Base-by-base conservation (phyloP, 2,797 vertebrate genomes). In the Crocodylus rhombifer region DNA sequence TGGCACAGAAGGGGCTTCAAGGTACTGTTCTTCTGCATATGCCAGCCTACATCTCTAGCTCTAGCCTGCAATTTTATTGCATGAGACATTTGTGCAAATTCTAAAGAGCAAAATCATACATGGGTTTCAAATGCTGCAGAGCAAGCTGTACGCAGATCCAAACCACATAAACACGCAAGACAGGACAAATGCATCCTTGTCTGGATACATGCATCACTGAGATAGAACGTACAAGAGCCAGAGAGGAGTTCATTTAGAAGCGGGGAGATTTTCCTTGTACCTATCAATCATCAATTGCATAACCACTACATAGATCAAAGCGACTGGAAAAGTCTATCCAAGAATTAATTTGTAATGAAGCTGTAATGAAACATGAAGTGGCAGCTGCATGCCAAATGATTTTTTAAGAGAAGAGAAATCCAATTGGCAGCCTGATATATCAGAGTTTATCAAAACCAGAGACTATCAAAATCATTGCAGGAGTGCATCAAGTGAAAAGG, bases 111-210 rank as follows among this genome's bases (percentile, higher is more conserved):
- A 42, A n/a, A 30, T 20, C 57, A 58, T 0, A 0, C 55, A n/a
- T 73, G 21, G 14, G 60, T 13, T 73, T n/a, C 20, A 74, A 80
- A 14, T 60, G 20, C 69, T 7, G 5, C 8, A 21, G 26, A 7
- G 9, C 12, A 88, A 82, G 61, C 2, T 60, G 77, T 88, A n/a
- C 7, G 16, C 14, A 62, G 55, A 65, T 6, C 14, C 58, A 55
- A 76, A 6, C 51, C 11, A 23, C 1, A 0, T 62, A 67, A 60
- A 6, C 5, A 55, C 0, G 36, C 3, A 33, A 55, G 57, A 12
- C 1, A 23, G 42, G 67, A 14, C 5, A 30, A 8, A 2, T 23
- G 61, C 60, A 55, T 30, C 67, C 1, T 0, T 1, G 25, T 28
- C 56, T 85, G 25, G 56, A 30, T n/a, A 20, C 36, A 26, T 5